A percentile compares a stretch with the other conserved stretches of the same genome.
Evolutionary conservation across 2,888 invertebrate genomes (phyloP).

Genomic region (Xestia ashworthii): DNA sequence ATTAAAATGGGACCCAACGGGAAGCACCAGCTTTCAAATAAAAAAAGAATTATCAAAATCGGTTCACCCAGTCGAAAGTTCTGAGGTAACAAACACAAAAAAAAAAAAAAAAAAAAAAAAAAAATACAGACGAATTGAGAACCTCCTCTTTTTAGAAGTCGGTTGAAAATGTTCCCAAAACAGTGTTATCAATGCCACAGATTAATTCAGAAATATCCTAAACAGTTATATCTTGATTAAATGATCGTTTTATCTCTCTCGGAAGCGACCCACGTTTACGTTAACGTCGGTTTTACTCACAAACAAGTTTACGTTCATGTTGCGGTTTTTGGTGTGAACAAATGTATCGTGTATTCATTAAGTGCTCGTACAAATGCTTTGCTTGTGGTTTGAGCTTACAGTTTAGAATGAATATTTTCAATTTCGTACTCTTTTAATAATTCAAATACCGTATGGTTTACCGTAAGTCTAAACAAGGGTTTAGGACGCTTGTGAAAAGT

Average conservation of each 20-base stretch:
- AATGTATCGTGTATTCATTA: constrained; percentile 40
- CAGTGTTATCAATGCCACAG: constrained; percentile 25
- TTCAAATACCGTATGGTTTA: constrained; percentile 24
- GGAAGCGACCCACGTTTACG: constrained; percentile 51
- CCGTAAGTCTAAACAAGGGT: constrained; percentile 2
- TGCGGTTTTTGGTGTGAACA: constrained; percentile 34
- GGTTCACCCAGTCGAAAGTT: no score
- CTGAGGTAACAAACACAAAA: no score
- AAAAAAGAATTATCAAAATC: no score
- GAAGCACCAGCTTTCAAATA: no score
- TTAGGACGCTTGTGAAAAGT: not conserved
- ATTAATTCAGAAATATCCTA: constrained; percentile 24
- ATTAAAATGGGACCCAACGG: no score
- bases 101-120: no score
- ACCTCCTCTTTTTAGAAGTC: no score
- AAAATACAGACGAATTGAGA: no score
- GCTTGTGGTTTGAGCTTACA: constrained; percentile 21
- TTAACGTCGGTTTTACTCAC: constrained; percentile 27
- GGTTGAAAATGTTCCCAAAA: constrained; percentile 15
- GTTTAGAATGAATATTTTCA: constrained; percentile 3
- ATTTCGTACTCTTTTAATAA: constrained; percentile 23
- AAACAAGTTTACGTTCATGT: constrained; percentile 40
- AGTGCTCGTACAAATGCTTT: constrained; percentile 8
- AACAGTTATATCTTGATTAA: constrained; percentile 13
- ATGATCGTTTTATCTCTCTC: constrained; percentile 36